phyloP scores from a whole-genome alignment of 2,888 invertebrate genomes.

The Leptinotarsa tumamoca region DNA sequence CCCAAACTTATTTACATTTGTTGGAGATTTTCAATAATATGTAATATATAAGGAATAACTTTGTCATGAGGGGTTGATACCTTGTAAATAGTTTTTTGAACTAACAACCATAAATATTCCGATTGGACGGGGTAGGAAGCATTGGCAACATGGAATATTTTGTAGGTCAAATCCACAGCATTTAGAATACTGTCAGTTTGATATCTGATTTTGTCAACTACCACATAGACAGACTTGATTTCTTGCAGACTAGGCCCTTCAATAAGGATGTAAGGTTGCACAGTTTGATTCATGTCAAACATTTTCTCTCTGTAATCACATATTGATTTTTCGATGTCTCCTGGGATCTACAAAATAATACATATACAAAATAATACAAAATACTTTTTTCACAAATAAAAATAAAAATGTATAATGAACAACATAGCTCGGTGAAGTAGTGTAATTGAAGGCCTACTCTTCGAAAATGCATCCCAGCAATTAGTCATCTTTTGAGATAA shows the following conservation, averaged over 20 bases:
- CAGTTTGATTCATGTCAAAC: conserved; percentile 27
- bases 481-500: no score
- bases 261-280: conserved; percentile 33
- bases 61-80: conserved; percentile 32
- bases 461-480: no score
- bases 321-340: conserved; percentile 25
- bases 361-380: neutral
- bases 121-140: conserved; percentile 24
- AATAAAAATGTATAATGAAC: neutral
- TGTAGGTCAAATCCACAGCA: conserved; percentile 28
- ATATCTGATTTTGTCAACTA: conserved; percentile 32
- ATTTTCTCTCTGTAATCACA: conserved; percentile 14
- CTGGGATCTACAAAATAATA: conserved; percentile 21
- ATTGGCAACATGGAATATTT: conserved; percentile 25
- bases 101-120: conserved; percentile 31
- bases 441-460: no score
- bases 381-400: neutral
- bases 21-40: conserved; percentile 21
- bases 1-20: conserved; percentile 3
- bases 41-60: conserved; percentile 30
- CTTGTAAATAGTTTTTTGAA: conserved; percentile 34
- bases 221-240: conserved; percentile 12
- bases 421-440: no score
- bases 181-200: conserved; percentile 19
- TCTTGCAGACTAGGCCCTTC: conserved; percentile 29